A percentile compares a stretch with the other conserved stretches of the same genome.
phyloP scores from a whole-genome alignment of 2,888 invertebrate genomes.

The Mythimna lalbum region DNA sequence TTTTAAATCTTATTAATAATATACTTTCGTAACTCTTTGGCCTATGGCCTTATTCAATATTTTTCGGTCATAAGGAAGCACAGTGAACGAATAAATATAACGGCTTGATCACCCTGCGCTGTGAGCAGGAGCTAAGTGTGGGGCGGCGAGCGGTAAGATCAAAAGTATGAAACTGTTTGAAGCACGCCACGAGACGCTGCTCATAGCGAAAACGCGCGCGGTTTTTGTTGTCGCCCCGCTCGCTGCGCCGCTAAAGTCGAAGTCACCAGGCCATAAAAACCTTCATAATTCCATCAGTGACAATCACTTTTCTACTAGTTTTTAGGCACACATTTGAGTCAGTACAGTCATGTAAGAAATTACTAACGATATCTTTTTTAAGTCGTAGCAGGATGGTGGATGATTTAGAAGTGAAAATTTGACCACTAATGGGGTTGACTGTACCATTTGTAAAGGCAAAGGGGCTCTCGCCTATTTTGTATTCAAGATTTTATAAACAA shows the following conservation, averaged over 20 bases:
- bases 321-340: not conserved
- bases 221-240: no score
- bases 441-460: slow-evolving; percentile 1
- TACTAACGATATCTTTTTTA: not conserved
- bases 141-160: no score
- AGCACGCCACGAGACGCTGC: no score
- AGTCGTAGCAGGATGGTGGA: not conserved
- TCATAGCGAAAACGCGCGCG: no score
- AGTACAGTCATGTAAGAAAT: not conserved
- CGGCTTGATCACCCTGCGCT: no score
- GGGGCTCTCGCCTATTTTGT: slow-evolving; percentile 23
- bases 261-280: not conserved
- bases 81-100: not conserved
- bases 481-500: slow-evolving; percentile 31
- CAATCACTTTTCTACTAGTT: not conserved
- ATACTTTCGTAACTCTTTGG: not conserved
- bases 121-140: no score
- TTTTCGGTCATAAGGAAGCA: not conserved
- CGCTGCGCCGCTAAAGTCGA: no score
- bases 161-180: no score
- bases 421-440: not conserved
- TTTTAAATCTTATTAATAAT: slow-evolving; percentile 25
- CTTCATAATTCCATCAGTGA: not conserved
- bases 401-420: not conserved
- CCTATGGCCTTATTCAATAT: not conserved